Percentiles rank a stretch among this genome's conserved stretches.
These are phyloP conservation scores for Cantharis nigra DNA, from an alignment of 2,888 invertebrate genomes.

Conservation along the genomic window DNA sequence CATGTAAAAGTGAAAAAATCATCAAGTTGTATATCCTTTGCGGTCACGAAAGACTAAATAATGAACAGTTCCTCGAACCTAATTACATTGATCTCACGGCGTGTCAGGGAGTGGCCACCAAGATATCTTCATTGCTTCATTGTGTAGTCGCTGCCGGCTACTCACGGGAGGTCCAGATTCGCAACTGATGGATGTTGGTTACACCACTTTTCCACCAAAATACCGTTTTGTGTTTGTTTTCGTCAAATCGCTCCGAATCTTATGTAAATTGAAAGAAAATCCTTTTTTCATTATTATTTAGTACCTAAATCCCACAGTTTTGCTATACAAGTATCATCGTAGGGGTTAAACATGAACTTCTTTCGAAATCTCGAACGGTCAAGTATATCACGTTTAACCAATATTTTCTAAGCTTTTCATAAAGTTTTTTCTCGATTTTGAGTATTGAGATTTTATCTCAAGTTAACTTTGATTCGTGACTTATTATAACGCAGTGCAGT, in stretches of 20 bases:
- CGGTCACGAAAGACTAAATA: slow-evolving; percentile 34
- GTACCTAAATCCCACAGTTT: neutral
- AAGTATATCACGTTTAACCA: neutral
- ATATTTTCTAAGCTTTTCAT: neutral
- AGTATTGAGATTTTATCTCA: neutral
- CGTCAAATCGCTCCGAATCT: neutral
- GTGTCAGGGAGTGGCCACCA: slow-evolving; percentile 45
- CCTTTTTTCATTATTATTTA: neutral
- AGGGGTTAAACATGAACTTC: neutral
- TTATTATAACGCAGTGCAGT: neutral
- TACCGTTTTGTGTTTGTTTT: neutral
- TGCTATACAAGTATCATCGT: neutral
- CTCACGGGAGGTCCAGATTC: slow-evolving; percentile 49
- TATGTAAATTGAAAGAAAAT: neutral
- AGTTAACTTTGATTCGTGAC: neutral
- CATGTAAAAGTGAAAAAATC: slow-evolving; percentile 21
- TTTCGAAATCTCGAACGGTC: neutral
- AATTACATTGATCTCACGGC: slow-evolving; percentile 51
- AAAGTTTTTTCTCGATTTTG: neutral
- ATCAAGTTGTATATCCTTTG: slow-evolving; percentile 24
- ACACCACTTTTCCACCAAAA: slow-evolving; percentile 32
- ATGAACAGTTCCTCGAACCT: slow-evolving; percentile 48
- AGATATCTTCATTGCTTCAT: slow-evolving; percentile 55
- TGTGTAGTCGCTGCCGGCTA: slow-evolving; percentile 48
- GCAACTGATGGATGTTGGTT: slow-evolving; percentile 33